Conservation (phyloP, 2,797 vertebrate species). For the Poecilia picta region DNA sequence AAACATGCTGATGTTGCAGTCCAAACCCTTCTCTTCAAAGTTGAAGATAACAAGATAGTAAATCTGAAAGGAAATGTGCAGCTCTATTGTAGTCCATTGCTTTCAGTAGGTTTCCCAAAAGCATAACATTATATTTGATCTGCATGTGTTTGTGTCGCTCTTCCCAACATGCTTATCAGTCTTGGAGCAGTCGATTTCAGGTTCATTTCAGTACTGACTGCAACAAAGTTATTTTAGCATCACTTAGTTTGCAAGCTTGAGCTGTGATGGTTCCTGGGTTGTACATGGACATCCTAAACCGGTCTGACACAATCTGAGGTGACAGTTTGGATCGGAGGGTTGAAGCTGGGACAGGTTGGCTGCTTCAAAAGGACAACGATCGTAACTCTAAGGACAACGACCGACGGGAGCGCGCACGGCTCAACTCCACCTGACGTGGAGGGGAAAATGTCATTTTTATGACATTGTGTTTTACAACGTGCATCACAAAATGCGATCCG, state of each 20-base stretch:
- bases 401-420: background rate
- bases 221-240: background rate
- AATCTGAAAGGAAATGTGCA: background rate
- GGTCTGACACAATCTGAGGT: background rate
- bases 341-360: too few relatives aligned
- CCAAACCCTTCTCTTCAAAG: too few relatives aligned
- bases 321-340: background rate
- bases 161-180: background rate
- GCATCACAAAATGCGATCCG: slow-evolving; percentile 46
- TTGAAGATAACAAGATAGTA: background rate
- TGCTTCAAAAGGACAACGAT: too few relatives aligned
- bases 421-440: background rate
- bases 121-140: background rate
- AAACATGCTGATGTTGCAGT: too few relatives aligned
- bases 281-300: background rate
- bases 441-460: background rate
- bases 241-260: background rate
- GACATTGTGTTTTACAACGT: slow-evolving; percentile 36
- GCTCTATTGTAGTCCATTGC: background rate
- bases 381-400: background rate
- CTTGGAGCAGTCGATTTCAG: background rate
- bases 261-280: background rate
- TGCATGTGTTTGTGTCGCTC: background rate
- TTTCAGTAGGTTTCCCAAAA: background rate
- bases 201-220: background rate